Conservation (phyloP, 1,140 invertebrate genomes). For the Drosophila miranda region DNA sequence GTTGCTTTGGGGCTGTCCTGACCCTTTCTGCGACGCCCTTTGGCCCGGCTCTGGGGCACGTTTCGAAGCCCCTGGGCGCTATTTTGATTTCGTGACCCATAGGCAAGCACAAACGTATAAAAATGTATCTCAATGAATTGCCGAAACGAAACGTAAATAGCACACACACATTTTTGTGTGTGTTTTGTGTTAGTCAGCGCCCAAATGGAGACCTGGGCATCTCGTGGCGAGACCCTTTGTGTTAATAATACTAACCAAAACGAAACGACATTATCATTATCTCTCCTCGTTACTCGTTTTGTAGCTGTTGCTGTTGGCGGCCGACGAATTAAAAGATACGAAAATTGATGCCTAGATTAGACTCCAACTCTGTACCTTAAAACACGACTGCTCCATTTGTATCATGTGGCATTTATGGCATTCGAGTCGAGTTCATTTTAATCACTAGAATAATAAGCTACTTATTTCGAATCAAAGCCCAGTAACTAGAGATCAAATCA, state of each 20-base stretch:
- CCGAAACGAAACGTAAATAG: constrained; percentile 48
- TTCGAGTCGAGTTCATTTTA: constrained; percentile 37
- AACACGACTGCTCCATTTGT: constrained; percentile 42
- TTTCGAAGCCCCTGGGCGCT: constrained; percentile 38
- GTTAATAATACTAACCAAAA: constrained; percentile 40
- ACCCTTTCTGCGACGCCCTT: constrained; percentile 42
- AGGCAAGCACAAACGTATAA: constrained; percentile 22
- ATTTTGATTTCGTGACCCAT: constrained; percentile 67
- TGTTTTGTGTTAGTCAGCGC: constrained; percentile 44
- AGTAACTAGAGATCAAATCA: constrained; percentile 48
- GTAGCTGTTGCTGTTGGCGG: constrained; percentile 39
- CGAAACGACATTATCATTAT: constrained; percentile 30
- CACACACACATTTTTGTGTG: too few species aligned
- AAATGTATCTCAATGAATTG: constrained; percentile 53
- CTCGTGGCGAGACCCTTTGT: background rate
- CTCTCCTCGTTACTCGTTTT: constrained; percentile 15
- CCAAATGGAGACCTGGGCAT: constrained; percentile 40
- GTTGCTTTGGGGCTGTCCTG: constrained; percentile 37
- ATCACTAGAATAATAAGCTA: constrained; percentile 48
- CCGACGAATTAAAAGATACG: constrained; percentile 71
- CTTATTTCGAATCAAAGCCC: constrained; percentile 13
- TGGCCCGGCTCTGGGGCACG: constrained; percentile 30
- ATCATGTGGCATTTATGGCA: background rate
- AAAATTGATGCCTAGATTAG: constrained; percentile 57
- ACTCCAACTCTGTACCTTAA: constrained; percentile 67